Percentiles rank a stretch among this genome's conserved stretches.
These are phyloP conservation scores for Drosophila robusta DNA, from an alignment of 2,888 invertebrate species.

Conservation along the genomic window DNA sequence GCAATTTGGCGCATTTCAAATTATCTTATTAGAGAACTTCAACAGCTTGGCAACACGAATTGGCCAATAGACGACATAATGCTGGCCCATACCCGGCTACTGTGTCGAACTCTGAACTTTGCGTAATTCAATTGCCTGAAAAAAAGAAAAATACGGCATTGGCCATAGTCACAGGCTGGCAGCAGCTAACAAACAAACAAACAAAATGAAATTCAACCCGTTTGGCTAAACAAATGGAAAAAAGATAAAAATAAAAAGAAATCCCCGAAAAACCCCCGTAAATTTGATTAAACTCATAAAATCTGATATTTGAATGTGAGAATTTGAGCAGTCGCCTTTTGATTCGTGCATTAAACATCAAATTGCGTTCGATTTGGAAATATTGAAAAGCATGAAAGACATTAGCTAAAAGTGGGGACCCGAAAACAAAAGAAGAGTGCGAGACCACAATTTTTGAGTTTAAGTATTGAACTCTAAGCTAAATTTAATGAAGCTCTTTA, in stretches of 20 bases:
- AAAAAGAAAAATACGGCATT: conserved; percentile 4
- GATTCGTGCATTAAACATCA: conserved; percentile 1
- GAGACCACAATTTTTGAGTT: not conserved
- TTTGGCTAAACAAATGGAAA: not conserved
- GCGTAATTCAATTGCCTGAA: conserved; percentile 46
- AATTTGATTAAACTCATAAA: conserved; percentile 19
- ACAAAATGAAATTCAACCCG: conserved; percentile 16
- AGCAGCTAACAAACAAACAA: conserved; percentile 1
- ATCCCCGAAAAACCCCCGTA: conserved; percentile 10
- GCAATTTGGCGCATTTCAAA: conserved; percentile 49
- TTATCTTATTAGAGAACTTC: conserved; percentile 57
- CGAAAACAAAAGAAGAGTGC: not conserved
- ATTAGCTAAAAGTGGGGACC: not conserved
- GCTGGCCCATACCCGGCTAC: conserved; percentile 23
- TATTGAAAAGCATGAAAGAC: not conserved
- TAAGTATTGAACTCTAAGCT: not conserved
- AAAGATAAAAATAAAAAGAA: not conserved
- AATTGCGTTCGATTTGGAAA: conserved; percentile 15
- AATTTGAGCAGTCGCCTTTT: conserved; percentile 14
- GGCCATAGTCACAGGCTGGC: conserved; percentile 9
- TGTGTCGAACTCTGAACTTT: conserved; percentile 63
- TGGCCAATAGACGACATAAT: conserved; percentile 24
- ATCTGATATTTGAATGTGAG: conserved; percentile 11
- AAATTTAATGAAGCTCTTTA: not conserved
- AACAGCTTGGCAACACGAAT: conserved; percentile 28